Percentiles rank a stretch among this genome's conserved stretches.
These are phyloP conservation scores for Megalurothrips usitatus DNA, from an alignment of 2,888 invertebrate species.

Conservation along the genomic window DNA sequence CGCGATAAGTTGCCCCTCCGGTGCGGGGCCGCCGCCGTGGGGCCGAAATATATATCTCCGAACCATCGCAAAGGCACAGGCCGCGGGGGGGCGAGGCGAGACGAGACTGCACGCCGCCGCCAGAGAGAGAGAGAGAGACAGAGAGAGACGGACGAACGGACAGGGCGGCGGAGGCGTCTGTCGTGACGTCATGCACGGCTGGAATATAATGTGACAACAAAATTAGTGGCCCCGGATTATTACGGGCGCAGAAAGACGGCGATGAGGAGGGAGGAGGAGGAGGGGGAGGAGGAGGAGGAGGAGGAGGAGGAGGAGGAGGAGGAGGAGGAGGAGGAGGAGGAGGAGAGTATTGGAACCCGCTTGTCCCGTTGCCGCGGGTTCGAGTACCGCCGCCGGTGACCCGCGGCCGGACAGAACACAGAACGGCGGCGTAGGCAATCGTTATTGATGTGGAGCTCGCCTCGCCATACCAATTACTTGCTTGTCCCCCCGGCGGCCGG, in stretches of 20 bases:
- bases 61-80: constrained; percentile 8
- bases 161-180: background rate
- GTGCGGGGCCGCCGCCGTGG: too few species aligned
- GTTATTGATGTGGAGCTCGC: too few species aligned
- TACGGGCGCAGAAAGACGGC: background rate
- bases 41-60: background rate
- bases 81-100: background rate
- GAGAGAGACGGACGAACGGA: background rate
- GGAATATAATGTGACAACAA: constrained; percentile 17
- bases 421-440: too few species aligned
- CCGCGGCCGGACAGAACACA: too few species aligned
- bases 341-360: too few species aligned
- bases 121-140: background rate
- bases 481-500: too few species aligned
- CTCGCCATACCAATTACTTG: too few species aligned
- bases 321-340: background rate
- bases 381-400: too few species aligned
- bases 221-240: constrained; percentile 7
- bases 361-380: too few species aligned
- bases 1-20: background rate
- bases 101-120: background rate
- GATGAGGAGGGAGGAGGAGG: background rate
- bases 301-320: background rate
- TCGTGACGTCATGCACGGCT: constrained; percentile 14
- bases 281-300: background rate